phyloP scores from a whole-genome alignment of 2,888 invertebrate genomes.

The Oxyteleia sp. region DNA sequence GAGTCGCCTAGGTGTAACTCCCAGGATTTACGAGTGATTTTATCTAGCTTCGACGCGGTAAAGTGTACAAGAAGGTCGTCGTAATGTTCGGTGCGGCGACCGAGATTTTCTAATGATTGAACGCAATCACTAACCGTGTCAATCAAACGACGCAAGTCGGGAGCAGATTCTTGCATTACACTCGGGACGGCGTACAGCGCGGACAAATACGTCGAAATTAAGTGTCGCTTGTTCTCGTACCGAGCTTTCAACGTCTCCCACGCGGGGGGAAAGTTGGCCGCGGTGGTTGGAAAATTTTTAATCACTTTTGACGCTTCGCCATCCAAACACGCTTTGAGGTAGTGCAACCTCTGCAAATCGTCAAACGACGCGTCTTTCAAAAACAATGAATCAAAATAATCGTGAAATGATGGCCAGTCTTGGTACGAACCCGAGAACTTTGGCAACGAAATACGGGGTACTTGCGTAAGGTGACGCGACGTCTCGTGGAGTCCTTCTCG shows the following conservation, averaged over 20 bases:
- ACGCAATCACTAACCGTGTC: background rate
- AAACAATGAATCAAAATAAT: background rate
- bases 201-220: background rate
- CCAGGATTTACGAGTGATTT: background rate
- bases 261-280: background rate
- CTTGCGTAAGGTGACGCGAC: too few species aligned
- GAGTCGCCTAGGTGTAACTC: background rate
- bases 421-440: background rate
- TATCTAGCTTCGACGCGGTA: background rate
- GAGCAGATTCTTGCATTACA: background rate
- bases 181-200: background rate
- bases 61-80: background rate
- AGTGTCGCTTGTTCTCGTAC: background rate
- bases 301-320: background rate
- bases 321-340: background rate
- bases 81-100: background rate
- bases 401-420: background rate
- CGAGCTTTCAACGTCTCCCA: background rate
- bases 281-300: background rate
- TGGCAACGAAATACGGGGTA: background rate
- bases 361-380: background rate
- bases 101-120: background rate
- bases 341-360: background rate
- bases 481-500: too few species aligned
- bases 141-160: background rate